These are phyloP conservation scores for Neomonachus schauinslandi DNA, from an alignment of 2,113 vertebrate genomes.

Conservation along the genomic window DNA sequence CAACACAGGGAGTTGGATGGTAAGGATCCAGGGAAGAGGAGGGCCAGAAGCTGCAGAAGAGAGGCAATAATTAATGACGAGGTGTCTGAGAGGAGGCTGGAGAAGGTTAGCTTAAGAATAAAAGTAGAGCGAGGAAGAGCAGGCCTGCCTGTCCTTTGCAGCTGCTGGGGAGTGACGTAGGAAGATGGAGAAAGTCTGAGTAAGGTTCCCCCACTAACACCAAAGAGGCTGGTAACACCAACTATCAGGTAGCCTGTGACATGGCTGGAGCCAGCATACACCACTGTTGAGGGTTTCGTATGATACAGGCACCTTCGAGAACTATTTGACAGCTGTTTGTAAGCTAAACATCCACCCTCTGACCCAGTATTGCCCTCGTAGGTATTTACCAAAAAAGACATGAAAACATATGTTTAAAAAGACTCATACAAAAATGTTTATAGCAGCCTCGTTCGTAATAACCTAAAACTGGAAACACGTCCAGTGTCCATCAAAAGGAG, in stretches of 20 bases:
- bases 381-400: not conserved
- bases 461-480: not conserved
- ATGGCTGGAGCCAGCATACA: not conserved
- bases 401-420: not conserved
- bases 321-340: not conserved
- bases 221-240: not conserved
- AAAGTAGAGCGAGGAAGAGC: not conserved
- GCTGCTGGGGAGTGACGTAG: not conserved
- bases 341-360: not conserved
- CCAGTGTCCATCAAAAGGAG: not conserved
- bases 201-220: not conserved
- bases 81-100: not conserved
- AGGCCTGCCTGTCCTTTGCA: not conserved
- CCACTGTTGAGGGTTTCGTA: not conserved
- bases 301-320: not conserved
- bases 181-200: not conserved
- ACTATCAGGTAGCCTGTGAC: rapidly evolving
- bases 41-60: not conserved
- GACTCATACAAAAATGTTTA: not conserved
- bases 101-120: not conserved
- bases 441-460: not conserved
- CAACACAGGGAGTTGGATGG: not conserved
- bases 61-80: not conserved
- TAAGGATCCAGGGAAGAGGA: not conserved
- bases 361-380: not conserved